Conservation (phyloP, 2,888 invertebrate genomes). For the Calliscelio sp. region DNA sequence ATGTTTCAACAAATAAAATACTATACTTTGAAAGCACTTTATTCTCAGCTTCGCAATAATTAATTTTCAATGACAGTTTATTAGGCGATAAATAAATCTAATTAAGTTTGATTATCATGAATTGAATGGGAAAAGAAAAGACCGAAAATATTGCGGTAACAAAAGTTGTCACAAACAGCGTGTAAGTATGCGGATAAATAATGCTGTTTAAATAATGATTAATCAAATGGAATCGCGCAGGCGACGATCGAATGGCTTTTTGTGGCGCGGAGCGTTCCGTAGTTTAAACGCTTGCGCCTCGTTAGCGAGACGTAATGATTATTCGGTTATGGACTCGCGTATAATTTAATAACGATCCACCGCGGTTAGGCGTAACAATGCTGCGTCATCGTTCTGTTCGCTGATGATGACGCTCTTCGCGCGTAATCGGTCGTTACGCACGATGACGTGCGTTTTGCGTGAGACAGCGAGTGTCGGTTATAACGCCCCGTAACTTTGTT, state of each 20-base stretch:
- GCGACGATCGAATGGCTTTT: slow-evolving; percentile 63
- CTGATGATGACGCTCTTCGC: slow-evolving; percentile 80
- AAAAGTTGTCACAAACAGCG: slow-evolving; percentile 38
- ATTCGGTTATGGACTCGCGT: slow-evolving; percentile 84
- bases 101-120: slow-evolving; percentile 4
- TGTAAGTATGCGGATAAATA: slow-evolving; percentile 52
- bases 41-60: too few species aligned
- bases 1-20: too few species aligned
- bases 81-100: neutral
- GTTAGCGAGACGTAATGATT: slow-evolving; percentile 84
- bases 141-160: slow-evolving; percentile 22
- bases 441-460: slow-evolving; percentile 85
- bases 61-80: neutral
- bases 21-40: too few species aligned
- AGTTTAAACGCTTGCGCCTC: slow-evolving; percentile 80
- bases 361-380: slow-evolving; percentile 82
- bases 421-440: slow-evolving; percentile 85
- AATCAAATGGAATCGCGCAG: slow-evolving; percentile 63
- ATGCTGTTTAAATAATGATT: slow-evolving; percentile 72
- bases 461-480: slow-evolving; percentile 75
- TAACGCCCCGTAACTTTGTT: slow-evolving; percentile 79
- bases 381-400: slow-evolving; percentile 81
- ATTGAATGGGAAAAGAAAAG: slow-evolving; percentile 27
- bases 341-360: slow-evolving; percentile 85
- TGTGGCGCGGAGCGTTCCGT: slow-evolving; percentile 52